phyloP scores from a whole-genome alignment of 2,888 invertebrate genomes.

The Bedellia somnulentella region DNA sequence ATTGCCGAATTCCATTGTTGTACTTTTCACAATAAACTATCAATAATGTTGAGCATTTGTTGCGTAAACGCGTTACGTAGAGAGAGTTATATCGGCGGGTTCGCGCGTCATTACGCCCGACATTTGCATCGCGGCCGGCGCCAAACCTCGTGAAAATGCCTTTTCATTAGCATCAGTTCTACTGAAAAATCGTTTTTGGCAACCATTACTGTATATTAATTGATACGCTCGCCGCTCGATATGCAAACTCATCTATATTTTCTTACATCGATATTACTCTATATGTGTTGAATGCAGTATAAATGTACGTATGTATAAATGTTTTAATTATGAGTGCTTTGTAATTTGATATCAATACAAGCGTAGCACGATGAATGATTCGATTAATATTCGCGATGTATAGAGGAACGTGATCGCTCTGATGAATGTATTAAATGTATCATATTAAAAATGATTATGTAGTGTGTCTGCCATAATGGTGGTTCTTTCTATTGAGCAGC shows the following conservation, averaged over 20 bases:
- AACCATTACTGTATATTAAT: no score
- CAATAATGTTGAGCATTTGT: slow-evolving; percentile 16
- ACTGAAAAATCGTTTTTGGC: slow-evolving; percentile 40
- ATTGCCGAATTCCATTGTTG: no score
- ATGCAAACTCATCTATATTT: no score
- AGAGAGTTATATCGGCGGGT: slow-evolving; percentile 19
- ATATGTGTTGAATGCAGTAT: no score
- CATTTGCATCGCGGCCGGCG: slow-evolving; percentile 53
- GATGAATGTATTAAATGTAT: slow-evolving; percentile 45
- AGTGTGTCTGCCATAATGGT: no score
- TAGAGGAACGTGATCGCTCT: slow-evolving; percentile 18
- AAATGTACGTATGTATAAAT: no score
- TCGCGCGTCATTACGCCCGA: slow-evolving; percentile 46
- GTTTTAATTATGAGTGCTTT: no score
- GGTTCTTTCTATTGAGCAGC: no score
- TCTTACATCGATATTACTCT: no score
- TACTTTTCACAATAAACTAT: slow-evolving; percentile 16
- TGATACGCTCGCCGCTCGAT: no score
- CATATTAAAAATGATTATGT: slow-evolving; percentile 41
- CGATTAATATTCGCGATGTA: slow-evolving; percentile 18
- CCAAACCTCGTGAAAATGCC: slow-evolving; percentile 57
- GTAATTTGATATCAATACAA: no score
- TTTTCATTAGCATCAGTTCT: slow-evolving; percentile 54
- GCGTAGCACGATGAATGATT: slow-evolving; percentile 3
- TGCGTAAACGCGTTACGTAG: slow-evolving; percentile 22